Base-by-base conservation (phyloP, 2,113 vertebrate genomes). In the Antechinus stuartii region DNA sequence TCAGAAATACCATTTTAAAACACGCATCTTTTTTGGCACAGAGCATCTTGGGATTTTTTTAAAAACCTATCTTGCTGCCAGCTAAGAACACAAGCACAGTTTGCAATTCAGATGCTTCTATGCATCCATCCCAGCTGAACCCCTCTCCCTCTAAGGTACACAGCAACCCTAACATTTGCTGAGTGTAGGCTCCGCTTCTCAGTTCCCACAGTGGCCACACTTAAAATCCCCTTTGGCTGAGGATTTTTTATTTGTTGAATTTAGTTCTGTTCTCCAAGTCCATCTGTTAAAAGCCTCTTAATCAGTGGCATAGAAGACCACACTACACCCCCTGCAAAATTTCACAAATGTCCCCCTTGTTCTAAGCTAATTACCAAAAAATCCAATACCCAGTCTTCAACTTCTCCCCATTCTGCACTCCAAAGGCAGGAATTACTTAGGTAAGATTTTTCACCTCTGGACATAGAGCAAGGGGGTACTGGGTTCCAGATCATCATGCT, bases 281-380 rank as follows among this genome's bases (percentile, higher is more conserved):
- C 99, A 99, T 99, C 98, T 99, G 99, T 98, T 99, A 98, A 97
- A 98, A 98, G 98, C 97, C 98, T 98, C 98, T 98, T 98, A 98
- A 98, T 98, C 97, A 90, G 68, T 92, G 90, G 96, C 52, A 93
- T 92, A 90, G 91, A 89, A 61, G 97, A 95, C 96, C 95, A 89
- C 96, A 96, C 96, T 95, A 68, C 96, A 96, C 93, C 93, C 96
- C 93, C 94, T 93, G 96, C 96, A 94, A 92, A 92, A 94, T 91
- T 93, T 92, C 95, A 97, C 92, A 96, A 95, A 97, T 92, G 53
- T 95, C 19, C 53, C 42, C 93, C 97, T 95, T 95, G 95, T 93
- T 94, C 90, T 92, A 84, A 84, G 19, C n/a, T 84, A 84, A 84
- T 84, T 84, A 84, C 68, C 5, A n/a, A 84, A 42, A 57, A 61